Conservation (phyloP, 2,888 invertebrate species). For the Diarsia mendica region DNA sequence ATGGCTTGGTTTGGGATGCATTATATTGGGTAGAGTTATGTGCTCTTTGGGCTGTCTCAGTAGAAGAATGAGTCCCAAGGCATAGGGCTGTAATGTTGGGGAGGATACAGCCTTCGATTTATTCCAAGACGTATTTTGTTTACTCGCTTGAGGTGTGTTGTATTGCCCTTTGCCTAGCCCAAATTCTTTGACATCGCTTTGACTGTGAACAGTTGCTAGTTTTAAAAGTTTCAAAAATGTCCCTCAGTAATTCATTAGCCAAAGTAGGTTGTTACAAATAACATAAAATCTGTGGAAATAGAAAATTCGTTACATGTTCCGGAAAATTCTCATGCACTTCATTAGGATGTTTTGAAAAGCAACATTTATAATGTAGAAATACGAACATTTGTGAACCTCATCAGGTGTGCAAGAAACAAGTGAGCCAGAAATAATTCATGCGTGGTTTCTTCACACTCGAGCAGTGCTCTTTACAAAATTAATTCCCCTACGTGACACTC, state of each 20-base stretch:
- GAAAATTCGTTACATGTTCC: background rate
- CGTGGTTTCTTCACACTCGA: conserved; percentile 64
- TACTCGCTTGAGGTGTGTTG: conserved; percentile 27
- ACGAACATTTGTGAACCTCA: conserved; percentile 51
- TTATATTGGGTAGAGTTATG: conserved; percentile 77
- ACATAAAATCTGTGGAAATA: conserved; percentile 1
- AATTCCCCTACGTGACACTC: conserved; percentile 70
- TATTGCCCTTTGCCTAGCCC: background rate
- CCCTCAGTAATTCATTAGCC: background rate
- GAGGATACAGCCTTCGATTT: conserved; percentile 52
- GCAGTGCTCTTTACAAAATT: conserved; percentile 72
- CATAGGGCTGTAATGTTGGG: conserved; percentile 65
- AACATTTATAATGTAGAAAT: conserved; percentile 11
- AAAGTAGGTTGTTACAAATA: background rate
- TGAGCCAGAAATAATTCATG: conserved; percentile 65
- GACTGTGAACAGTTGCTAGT: background rate
- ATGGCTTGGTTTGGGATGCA: conserved; percentile 76
- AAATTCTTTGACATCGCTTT: background rate
- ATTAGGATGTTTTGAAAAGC: conserved; percentile 22
- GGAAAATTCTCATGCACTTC: conserved; percentile 25
- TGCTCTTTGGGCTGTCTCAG: conserved; percentile 75
- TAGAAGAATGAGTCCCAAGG: conserved; percentile 81
- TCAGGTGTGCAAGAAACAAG: conserved; percentile 65
- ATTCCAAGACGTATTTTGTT: conserved; percentile 51
- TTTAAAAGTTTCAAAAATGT: background rate